Evolutionary conservation across 2,888 invertebrate genomes (phyloP), one percentile per base, ranked within the genome.

Genomic region (Tachina lurida): DNA sequence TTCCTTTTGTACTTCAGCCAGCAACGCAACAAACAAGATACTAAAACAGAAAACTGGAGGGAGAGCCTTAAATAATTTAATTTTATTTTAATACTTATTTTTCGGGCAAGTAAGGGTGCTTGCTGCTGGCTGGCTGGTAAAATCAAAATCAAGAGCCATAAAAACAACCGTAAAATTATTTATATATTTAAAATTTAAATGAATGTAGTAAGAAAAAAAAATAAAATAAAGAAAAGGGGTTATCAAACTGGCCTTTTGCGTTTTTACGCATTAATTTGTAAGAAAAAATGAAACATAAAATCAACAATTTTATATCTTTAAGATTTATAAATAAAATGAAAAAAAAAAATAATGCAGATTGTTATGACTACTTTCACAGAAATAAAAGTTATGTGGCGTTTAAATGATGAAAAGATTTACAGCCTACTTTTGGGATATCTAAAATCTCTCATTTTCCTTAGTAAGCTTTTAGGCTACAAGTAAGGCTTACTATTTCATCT

Each of bases 1-100:
- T 79, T 83, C 82, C 82, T 79, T 79, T 82, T 65, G n/a, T 45
- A 22, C 58, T 58, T 17, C 43, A 77, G 17, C 7, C 41, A 76
- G 9, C 47, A 47, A 47, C 7, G 31, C 13, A 7, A 10, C 22
- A 65, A n/a, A 22, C 47, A 31, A 67, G 10, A 15, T 31, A 31
- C 31, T 9, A 49, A 31, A 65, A 15, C 5, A 13, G 22, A 19
- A 19, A 43, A 15, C 17, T 52, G 70, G 41, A 22, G 56, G 70
- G 56, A 22, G 70, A 76, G 31, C 43, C 67, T 67, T 81, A 60
- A 47, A 47, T 54, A 52, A 65, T 56, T 65, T 45, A 22, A 15
- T 10, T 63, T 4, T 19, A 41, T 65, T 65, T 19, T 54, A 17
- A 13, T 52, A 43, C 22, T 22, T 3, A n/a, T 60, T 13, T 47